A percentile compares a stretch with the other conserved stretches of the same genome.
phyloP scores from a whole-genome alignment of 2,113 vertebrate species.

The Muntiacus muntjak region DNA sequence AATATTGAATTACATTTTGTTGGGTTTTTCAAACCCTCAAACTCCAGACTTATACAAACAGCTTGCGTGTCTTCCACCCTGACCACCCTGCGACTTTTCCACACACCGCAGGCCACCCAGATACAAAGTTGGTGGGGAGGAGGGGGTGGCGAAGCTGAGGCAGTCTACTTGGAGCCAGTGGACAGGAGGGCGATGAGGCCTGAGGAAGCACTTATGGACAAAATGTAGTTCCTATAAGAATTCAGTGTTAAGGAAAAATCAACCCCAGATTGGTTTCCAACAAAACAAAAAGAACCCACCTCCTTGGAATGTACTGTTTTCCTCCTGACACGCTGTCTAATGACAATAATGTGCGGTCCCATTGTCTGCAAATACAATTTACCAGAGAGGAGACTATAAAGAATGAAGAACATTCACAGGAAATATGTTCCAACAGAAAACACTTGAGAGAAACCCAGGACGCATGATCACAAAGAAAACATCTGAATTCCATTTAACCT shows the following conservation, averaged over 20 bases:
- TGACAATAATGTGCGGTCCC: not conserved
- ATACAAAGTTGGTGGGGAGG: not conserved
- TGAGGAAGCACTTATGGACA: constrained; percentile 96
- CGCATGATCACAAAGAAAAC: not conserved
- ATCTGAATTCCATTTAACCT: not conserved
- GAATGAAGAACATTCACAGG: constrained; percentile 8
- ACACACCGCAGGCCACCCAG: not conserved
- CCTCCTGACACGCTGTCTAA: not conserved
- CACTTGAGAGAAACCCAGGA: constrained; percentile 1
- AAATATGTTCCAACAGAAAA: not conserved
- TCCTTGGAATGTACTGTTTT: not conserved
- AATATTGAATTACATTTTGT: constrained; percentile 50
- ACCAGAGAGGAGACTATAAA: not conserved
- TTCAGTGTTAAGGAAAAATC: constrained; percentile 82
- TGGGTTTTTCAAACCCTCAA: constrained; percentile 46
- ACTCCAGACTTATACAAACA: constrained; percentile 36
- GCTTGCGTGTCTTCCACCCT: constrained; percentile 5
- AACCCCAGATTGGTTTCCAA: not conserved
- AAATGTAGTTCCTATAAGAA: constrained; percentile 92
- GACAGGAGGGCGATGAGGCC: constrained; percentile 97
- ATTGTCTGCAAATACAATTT: not conserved
- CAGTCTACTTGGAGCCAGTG: constrained; percentile 93
- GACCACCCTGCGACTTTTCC: not conserved
- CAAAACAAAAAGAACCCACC: not conserved
- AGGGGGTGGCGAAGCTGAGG: not conserved